Evolutionary conservation across 2,888 invertebrate genomes (phyloP), one percentile per base, ranked within the genome.

Genomic region (Stenichneumon culpator): DNA sequence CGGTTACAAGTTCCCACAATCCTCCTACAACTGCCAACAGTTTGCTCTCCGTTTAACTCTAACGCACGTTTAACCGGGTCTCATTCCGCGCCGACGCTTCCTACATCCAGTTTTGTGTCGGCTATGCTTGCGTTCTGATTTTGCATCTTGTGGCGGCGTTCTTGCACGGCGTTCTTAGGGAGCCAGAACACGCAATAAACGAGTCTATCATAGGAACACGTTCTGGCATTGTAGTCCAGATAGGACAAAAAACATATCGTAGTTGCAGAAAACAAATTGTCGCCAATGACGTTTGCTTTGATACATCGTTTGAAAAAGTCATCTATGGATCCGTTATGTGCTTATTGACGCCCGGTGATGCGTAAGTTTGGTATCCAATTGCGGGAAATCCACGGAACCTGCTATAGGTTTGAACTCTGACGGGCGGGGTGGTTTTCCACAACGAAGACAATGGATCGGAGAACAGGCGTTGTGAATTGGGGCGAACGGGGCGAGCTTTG

Each of bases 401-500:
- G 11, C 54, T 57, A 14, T 57, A 57, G 22, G 22, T 25, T 25
- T 44, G 44, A 57, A 57, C 22, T 22, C 25, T 57, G 11, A 11
- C 25, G 25, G 57, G 22, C 3, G 25, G 57, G 11, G 57, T 4
- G 57, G 25, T 57, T 22, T 14, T 57, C 57, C 57, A 57, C 25
- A 57, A 70, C 50, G 4, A 65, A 65, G 47, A 57, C n/a, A 16
- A 52, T 6, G 39, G 16, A 36, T n/a, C 47, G 44, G 44, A 25
- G 39, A 36, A 39, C 36, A 52, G 39, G 14, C 52, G 44, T 67
- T 52, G 77, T 52, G 14, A 77, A 77, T 52, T 67, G 39, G 67
- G 54, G 67, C 77, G 67, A 36, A 68, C 67, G 22, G 52, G 67
- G 25, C 47, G 50, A 77, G 67, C 67, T 67, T 68, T 22, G 36